phyloP scores from a whole-genome alignment of 2,888 invertebrate species.

The Trichopria drosophilae region DNA sequence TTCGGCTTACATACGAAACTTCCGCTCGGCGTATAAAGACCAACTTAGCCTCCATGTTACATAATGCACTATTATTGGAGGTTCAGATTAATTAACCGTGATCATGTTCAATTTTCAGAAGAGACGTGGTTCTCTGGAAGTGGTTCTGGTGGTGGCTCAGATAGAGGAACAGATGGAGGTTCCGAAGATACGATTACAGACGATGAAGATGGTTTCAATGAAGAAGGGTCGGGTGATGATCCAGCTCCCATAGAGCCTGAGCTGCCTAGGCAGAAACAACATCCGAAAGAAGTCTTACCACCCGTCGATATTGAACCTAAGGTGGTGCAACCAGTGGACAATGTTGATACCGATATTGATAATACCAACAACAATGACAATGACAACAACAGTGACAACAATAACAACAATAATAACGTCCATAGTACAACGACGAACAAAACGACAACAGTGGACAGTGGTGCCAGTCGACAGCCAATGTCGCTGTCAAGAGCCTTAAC shows the following conservation, averaged over 20 bases:
- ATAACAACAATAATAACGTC: conserved; percentile 27
- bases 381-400: conserved; percentile 22
- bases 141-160: conserved; percentile 66
- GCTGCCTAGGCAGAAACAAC: conserved; percentile 54
- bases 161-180: too few species aligned
- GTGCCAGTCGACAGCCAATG: conserved; percentile 56
- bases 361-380: conserved; percentile 28
- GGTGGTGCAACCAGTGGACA: conserved; percentile 19
- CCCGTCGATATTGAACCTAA: conserved; percentile 43
- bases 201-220: conserved; percentile 53
- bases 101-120: conserved; percentile 62
- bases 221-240: conserved; percentile 57
- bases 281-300: conserved; percentile 42
- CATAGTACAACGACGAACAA: conserved; percentile 45
- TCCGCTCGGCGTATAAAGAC: too few species aligned
- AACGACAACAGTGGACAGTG: conserved; percentile 48
- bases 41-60: too few species aligned
- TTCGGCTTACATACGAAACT: too few species aligned
- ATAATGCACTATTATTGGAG: background rate
- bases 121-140: conserved; percentile 68
- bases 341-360: conserved; percentile 35
- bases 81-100: background rate
- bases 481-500: conserved; percentile 69
- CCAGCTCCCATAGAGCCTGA: conserved; percentile 52
- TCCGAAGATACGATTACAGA: conserved; percentile 57